A percentile compares a stretch with the other conserved stretches of the same genome.
Conservation (phyloP, 2,113 vertebrate species). For the Ornithorhynchus anatinus region DNA sequence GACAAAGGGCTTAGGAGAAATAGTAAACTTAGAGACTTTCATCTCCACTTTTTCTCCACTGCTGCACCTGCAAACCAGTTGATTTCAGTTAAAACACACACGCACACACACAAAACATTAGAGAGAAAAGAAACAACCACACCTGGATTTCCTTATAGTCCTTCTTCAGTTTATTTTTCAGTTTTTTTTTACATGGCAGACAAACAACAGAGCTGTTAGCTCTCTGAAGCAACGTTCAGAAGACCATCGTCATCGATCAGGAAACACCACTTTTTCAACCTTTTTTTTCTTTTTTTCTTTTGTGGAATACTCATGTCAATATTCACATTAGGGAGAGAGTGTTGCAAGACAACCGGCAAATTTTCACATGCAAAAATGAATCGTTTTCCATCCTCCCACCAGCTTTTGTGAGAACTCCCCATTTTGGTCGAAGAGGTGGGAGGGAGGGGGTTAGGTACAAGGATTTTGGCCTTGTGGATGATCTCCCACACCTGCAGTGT, state of each 20-base stretch:
- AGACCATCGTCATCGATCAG: not conserved
- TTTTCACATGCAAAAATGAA: slow-evolving; percentile 47
- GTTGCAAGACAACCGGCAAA: slow-evolving; percentile 6
- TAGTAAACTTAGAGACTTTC: too few species aligned
- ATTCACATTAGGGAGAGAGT: not conserved
- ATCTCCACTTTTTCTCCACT: too few species aligned
- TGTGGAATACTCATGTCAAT: not conserved
- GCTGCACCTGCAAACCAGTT: too few species aligned
- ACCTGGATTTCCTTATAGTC: not conserved
- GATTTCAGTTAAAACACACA: too few species aligned
- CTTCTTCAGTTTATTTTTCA: slow-evolving; percentile 11
- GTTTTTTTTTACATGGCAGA: slow-evolving; percentile 53
- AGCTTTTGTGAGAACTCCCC: slow-evolving; percentile 20
- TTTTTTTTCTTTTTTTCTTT: not conserved
- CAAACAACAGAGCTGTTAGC: slow-evolving; percentile 35
- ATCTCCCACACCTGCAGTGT: not conserved
- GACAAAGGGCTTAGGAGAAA: too few species aligned
- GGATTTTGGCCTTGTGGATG: not conserved
- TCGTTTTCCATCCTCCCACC: not conserved
- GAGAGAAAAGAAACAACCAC: too few species aligned
- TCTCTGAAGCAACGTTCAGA: not conserved
- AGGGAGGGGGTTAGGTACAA: not conserved
- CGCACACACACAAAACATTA: too few species aligned
- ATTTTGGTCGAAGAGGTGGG: slow-evolving; percentile 10
- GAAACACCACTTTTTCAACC: not conserved